A percentile compares a stretch with the other conserved stretches of the same genome.
phyloP scores from a whole-genome alignment of 2,888 invertebrate species.

The Drosophila antonietae region DNA sequence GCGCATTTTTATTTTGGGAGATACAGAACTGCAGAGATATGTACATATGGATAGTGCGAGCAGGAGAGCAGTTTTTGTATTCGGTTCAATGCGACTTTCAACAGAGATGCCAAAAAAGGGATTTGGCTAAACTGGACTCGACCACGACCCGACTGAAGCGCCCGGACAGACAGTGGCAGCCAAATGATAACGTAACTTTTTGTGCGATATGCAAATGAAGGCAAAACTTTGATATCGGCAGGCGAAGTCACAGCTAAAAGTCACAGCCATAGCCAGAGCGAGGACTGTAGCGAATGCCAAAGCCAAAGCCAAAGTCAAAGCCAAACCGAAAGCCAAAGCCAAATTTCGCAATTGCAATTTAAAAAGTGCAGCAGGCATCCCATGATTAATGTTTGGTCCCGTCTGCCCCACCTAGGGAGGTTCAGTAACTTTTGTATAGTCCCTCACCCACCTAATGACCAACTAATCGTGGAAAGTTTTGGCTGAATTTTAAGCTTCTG shows the following conservation, averaged over 20 bases:
- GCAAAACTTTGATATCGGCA: constrained; percentile 64
- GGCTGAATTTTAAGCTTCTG: constrained; percentile 67
- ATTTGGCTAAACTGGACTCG: constrained; percentile 35
- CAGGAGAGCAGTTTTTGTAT: constrained; percentile 41
- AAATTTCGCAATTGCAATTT: constrained; percentile 60
- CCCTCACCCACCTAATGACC: constrained; percentile 40
- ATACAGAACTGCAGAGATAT: constrained; percentile 8
- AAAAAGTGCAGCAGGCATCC: constrained; percentile 60
- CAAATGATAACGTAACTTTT: constrained; percentile 69
- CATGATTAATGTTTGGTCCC: constrained; percentile 57
- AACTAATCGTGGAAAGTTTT: constrained; percentile 71
- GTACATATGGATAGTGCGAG: not conserved
- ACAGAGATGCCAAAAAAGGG: constrained; percentile 55
- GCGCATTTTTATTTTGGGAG: constrained; percentile 37
- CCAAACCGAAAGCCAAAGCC: constrained; percentile 30
- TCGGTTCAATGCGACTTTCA: constrained; percentile 76
- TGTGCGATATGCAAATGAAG: constrained; percentile 77
- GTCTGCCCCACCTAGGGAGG: constrained; percentile 21
- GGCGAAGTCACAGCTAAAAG: constrained; percentile 32
- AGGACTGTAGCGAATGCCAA: constrained; percentile 7
- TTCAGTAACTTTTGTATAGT: constrained; percentile 37
- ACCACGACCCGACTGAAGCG: constrained; percentile 3
- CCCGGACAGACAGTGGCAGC: constrained; percentile 22
- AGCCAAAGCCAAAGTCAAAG: constrained; percentile 14
- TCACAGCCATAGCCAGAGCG: constrained; percentile 1